Evolutionary conservation across 2,888 invertebrate genomes (phyloP).

Genomic region (Tachina fera): DNA sequence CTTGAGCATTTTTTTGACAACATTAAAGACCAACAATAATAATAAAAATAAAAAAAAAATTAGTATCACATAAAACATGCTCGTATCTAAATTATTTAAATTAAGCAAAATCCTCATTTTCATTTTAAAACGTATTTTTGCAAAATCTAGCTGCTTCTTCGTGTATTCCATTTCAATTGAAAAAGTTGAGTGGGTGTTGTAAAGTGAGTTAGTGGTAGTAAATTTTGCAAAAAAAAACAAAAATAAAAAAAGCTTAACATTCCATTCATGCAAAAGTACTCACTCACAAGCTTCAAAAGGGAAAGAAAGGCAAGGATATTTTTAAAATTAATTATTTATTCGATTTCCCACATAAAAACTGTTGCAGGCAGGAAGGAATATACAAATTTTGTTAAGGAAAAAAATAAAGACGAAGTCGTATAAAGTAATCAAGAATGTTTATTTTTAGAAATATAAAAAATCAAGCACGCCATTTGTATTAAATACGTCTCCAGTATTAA

Average conservation of each 20-base stretch:
- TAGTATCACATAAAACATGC: slow-evolving; percentile 13
- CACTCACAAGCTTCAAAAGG: neutral
- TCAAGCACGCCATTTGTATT: too few relatives aligned
- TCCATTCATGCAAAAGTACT: slow-evolving; percentile 7
- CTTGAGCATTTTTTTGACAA: neutral
- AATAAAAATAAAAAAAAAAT: slow-evolving; percentile 5
- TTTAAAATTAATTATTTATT: slow-evolving; percentile 22
- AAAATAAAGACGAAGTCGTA: neutral
- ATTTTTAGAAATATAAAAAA: neutral
- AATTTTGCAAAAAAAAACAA: neutral
- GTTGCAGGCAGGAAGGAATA: neutral
- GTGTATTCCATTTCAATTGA: neutral
- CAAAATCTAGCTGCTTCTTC: neutral
- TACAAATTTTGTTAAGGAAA: neutral
- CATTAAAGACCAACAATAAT: neutral
- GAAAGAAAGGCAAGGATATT: slow-evolving; percentile 20
- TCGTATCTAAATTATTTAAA: neutral
- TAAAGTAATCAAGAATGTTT: neutral
- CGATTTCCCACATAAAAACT: neutral
- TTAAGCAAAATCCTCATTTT: slow-evolving; percentile 14
- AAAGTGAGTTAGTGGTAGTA: neutral
- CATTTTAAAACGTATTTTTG: neutral
- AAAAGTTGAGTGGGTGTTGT: slow-evolving; percentile 24
- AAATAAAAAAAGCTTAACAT: neutral
- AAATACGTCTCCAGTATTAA: too few relatives aligned